Percentiles rank a stretch among this genome's conserved stretches.
phyloP scores from a whole-genome alignment of 2,888 invertebrate species.

The Nezara viridula region DNA sequence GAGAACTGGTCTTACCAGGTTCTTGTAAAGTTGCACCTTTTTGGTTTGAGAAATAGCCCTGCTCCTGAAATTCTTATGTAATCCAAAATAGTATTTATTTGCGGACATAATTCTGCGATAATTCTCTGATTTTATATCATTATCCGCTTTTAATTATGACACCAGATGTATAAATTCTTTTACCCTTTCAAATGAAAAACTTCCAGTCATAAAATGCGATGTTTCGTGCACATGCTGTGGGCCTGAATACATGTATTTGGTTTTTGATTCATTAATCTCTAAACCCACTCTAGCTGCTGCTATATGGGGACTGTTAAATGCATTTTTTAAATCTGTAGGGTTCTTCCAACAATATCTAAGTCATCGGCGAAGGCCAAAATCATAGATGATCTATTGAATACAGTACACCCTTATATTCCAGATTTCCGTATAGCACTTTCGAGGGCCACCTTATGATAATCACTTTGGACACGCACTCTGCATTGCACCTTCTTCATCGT shows the following conservation, averaged over 20 bases:
- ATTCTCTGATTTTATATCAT: no score
- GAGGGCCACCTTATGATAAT: neutral
- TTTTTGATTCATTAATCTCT: neutral
- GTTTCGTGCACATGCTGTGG: neutral
- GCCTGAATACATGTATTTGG: neutral
- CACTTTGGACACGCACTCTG: neutral
- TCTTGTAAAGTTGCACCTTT: no score
- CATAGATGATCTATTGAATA: neutral
- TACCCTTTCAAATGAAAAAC: neutral
- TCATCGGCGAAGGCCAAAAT: neutral
- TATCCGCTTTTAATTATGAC: neutral
- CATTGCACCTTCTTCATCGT: neutral
- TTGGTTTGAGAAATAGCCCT: no score
- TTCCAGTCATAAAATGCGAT: neutral
- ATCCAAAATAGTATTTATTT: no score
- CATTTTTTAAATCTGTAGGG: neutral
- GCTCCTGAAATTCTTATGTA: no score
- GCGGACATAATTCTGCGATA: no score
- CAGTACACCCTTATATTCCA: neutral
- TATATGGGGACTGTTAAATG: no score
- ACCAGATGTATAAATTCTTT: neutral
- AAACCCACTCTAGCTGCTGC: neutral
- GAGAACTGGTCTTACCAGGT: no score
- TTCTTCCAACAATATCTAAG: neutral
- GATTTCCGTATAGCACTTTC: neutral